Percentiles rank a stretch among this genome's conserved stretches.
These are phyloP conservation scores for Rhinichthys klamathensis DNA, from an alignment of 2,113 vertebrate genomes.

Conservation along the genomic window DNA sequence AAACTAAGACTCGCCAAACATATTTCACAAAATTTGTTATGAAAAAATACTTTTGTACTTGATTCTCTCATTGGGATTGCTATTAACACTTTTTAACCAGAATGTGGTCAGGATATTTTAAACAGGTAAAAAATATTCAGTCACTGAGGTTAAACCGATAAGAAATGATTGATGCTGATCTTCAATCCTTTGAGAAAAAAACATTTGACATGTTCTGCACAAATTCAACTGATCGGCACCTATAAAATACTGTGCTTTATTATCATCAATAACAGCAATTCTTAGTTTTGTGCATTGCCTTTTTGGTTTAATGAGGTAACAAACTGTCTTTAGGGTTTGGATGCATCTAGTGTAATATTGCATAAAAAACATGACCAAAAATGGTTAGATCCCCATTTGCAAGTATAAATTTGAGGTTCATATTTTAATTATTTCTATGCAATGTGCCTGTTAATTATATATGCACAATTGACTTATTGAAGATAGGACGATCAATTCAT, in stretches of 20 bases:
- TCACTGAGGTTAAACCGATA: neutral
- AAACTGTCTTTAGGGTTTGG: neutral
- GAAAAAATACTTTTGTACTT: neutral
- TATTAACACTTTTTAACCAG: neutral
- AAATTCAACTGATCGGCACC: neutral
- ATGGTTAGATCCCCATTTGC: neutral
- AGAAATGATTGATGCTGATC: neutral
- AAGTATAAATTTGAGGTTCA: neutral
- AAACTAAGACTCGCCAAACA: neutral
- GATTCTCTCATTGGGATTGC: neutral
- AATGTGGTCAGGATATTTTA: neutral
- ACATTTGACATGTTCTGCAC: neutral
- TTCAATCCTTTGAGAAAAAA: neutral
- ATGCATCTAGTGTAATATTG: neutral
- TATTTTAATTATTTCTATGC: slow-evolving; percentile 45
- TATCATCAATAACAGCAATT: neutral
- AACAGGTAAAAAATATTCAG: neutral
- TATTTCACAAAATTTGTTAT: neutral
- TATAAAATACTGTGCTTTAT: neutral
- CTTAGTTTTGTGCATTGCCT: neutral
- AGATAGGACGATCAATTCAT: slow-evolving; percentile 13
- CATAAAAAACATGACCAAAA: neutral
- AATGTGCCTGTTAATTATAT: slow-evolving; percentile 51
- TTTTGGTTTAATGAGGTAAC: neutral
- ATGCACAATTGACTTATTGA: slow-evolving; percentile 32